These are phyloP conservation scores for Garra rufa DNA, from an alignment of 2,113 vertebrate species.

Conservation along the genomic window DNA sequence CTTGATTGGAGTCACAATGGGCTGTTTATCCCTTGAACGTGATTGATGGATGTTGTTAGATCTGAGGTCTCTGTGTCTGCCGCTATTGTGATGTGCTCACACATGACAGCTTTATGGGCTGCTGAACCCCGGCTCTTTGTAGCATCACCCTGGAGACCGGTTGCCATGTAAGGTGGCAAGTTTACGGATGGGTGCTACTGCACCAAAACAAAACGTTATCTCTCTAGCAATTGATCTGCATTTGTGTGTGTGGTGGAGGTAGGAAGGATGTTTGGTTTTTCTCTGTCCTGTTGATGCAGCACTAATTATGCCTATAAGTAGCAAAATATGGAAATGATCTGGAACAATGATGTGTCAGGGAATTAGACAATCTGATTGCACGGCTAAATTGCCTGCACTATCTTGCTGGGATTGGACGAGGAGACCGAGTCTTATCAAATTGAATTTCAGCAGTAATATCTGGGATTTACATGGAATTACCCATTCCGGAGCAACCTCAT, in stretches of 20 bases:
- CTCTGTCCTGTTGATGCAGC: conserved; percentile 33
- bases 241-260: neutral
- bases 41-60: conserved; percentile 44
- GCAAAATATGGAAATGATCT: conserved; percentile 66
- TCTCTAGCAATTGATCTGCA: conserved; percentile 62
- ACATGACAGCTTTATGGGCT: conserved; percentile 70
- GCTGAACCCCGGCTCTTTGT: conserved; percentile 66
- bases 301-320: conserved; percentile 62
- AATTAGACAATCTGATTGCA: conserved; percentile 61
- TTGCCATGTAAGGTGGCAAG: conserved; percentile 66
- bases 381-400: conserved; percentile 60
- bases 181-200: conserved; percentile 63
- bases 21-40: conserved; percentile 23
- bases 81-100: conserved; percentile 60
- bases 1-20: neutral
- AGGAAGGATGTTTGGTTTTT: conserved; percentile 35
- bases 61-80: conserved; percentile 50
- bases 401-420: conserved; percentile 60
- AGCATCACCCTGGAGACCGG: conserved; percentile 65
- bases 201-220: conserved; percentile 65
- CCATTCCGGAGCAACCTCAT: conserved; percentile 54
- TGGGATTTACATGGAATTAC: conserved; percentile 61
- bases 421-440: conserved; percentile 60
- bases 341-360: conserved; percentile 61
- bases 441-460: conserved; percentile 62